phyloP scores from a whole-genome alignment of 2,888 invertebrate genomes.

The Stratiomys singularior region DNA sequence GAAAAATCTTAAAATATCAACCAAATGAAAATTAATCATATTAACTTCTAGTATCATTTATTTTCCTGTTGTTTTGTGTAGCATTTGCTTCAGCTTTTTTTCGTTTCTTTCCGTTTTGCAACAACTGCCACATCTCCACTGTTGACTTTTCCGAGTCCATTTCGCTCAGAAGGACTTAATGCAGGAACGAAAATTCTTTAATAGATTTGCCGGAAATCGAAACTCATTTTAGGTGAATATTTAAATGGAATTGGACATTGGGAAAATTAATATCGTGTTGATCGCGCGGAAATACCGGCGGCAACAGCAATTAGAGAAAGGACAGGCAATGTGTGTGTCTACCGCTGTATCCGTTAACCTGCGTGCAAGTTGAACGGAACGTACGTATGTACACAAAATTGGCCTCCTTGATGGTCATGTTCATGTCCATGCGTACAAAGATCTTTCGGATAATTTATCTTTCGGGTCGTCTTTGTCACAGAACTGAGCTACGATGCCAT shows the following conservation, averaged over 20 bases:
- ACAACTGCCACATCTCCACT: too few relatives aligned
- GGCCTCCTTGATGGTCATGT: slow-evolving; percentile 43
- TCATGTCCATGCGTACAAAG: slow-evolving; percentile 12
- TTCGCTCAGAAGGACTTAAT: background rate
- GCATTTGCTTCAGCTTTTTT: background rate
- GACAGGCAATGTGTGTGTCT: too few relatives aligned
- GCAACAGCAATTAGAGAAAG: too few relatives aligned
- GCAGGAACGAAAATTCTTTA: background rate
- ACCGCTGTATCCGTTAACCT: too few relatives aligned
- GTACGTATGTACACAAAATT: slow-evolving; percentile 14
- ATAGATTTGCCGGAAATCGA: slow-evolving; percentile 2
- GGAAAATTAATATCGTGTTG: background rate
- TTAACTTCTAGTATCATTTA: slow-evolving; percentile 18
- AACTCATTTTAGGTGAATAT: background rate
- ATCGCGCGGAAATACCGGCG: background rate
- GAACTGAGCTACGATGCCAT: background rate
- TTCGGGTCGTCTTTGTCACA: slow-evolving; percentile 35
- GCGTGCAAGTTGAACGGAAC: too few relatives aligned
- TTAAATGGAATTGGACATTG: background rate
- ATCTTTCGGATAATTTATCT: slow-evolving; percentile 32
- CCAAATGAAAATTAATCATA: slow-evolving; percentile 27
- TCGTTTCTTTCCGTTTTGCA: background rate
- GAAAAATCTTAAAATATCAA: background rate
- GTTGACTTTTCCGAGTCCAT: too few relatives aligned
- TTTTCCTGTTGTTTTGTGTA: background rate